These are phyloP conservation scores for Synanceia verrucosa DNA, from an alignment of 2,797 vertebrate genomes.

Conservation along the genomic window DNA sequence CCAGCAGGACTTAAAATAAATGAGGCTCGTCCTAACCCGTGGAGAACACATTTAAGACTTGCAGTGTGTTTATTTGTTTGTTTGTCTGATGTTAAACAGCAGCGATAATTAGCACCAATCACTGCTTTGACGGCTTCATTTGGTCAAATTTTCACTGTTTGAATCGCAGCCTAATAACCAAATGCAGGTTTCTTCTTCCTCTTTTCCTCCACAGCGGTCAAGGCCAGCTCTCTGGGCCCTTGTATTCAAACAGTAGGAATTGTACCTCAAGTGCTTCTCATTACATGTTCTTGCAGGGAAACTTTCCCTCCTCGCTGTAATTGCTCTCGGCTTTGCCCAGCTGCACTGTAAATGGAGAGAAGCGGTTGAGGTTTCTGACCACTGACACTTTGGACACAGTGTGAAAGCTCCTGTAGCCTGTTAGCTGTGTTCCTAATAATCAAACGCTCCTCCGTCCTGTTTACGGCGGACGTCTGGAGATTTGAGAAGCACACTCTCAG, in stretches of 20 bases:
- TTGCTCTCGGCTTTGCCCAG: conserved; percentile 26
- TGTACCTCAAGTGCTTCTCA: conserved; percentile 30
- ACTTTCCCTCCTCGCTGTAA: conserved; percentile 30
- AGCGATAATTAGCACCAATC: conserved; percentile 69
- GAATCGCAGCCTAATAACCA: conserved; percentile 28
- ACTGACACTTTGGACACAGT: conserved; percentile 40
- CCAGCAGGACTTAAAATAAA: conserved; percentile 73
- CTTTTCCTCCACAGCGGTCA: conserved; percentile 25
- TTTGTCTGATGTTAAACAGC: conserved; percentile 69
- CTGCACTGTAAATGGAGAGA: conserved; percentile 33
- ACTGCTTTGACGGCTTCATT: conserved; percentile 61
- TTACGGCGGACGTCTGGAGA: conserved; percentile 18
- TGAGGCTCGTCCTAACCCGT: conserved; percentile 62
- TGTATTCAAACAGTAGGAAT: conserved; percentile 14
- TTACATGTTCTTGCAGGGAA: conserved; percentile 29
- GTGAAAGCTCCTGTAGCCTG: conserved; percentile 36
- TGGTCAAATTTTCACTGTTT: conserved; percentile 40
- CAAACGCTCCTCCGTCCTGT: conserved; percentile 23
- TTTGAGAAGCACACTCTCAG: conserved; percentile 9
- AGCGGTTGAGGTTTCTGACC: conserved; percentile 49
- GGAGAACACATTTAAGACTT: conserved; percentile 70
- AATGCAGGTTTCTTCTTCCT: conserved; percentile 22
- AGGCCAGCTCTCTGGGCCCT: conserved; percentile 40
- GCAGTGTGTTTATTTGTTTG: conserved; percentile 63
- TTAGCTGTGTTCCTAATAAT: conserved; percentile 43